Evolutionary conservation across 2,113 vertebrate genomes (phyloP).

Genomic region (Campylomormyrus tamandua): DNA sequence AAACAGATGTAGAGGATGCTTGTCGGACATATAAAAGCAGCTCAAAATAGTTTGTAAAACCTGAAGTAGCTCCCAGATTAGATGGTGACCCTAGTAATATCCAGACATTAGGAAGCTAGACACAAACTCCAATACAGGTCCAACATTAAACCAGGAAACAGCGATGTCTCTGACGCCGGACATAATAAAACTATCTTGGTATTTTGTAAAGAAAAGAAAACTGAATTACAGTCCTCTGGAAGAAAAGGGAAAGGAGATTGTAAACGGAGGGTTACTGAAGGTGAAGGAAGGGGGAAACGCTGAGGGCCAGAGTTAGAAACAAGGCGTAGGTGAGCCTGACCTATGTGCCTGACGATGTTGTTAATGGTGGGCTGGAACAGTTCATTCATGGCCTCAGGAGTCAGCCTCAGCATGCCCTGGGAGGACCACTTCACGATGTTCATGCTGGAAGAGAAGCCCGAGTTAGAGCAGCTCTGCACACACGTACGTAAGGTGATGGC

Average conservation of each 20-base stretch:
- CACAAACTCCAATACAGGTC: background rate
- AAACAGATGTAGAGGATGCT: too few relatives aligned
- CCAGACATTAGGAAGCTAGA: background rate
- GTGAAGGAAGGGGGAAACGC: background rate
- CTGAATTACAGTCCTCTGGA: background rate
- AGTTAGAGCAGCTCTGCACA: background rate
- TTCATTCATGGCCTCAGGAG: conserved; percentile 82
- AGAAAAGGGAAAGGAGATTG: background rate
- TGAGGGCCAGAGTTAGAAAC: background rate
- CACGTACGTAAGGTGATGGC: background rate
- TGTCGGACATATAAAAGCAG: too few relatives aligned
- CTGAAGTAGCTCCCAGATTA: background rate
- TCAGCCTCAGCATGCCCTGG: conserved; percentile 90
- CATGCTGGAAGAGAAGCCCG: conserved; percentile 55
- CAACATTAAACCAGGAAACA: background rate
- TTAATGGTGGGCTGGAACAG: conserved; percentile 89
- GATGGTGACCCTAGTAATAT: background rate
- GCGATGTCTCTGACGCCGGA: background rate
- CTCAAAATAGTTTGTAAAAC: background rate
- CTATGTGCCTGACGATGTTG: conserved; percentile 83
- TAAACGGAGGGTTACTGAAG: background rate
- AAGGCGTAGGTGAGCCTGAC: conserved; percentile 50
- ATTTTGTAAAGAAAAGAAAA: background rate
- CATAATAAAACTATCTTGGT: background rate
- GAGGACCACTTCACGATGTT: conserved; percentile 95